Base-by-base conservation (phyloP, 2,797 vertebrate genomes). In the Rhynchotus rufescens region DNA sequence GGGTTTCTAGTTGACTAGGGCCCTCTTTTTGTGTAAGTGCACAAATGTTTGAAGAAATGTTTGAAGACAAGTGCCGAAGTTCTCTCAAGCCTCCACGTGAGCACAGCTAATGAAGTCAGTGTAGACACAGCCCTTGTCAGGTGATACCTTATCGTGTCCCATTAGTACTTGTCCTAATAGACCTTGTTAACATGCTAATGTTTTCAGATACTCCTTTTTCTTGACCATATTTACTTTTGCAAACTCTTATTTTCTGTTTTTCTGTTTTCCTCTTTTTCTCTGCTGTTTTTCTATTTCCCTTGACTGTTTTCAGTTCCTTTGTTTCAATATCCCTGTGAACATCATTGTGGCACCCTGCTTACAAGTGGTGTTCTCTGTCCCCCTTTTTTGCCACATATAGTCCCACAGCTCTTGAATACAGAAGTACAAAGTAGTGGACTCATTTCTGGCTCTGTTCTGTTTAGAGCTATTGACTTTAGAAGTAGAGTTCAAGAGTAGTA, bases 1-100 rank as follows among this genome's bases (percentile, higher is more conserved):
- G 11, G 15, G 36, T 40, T 89, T 80, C 68, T 61, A 90, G 56
- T 82, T 22, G 9, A 20, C 28, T 25, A 14, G 13, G 52, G 36
- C n/a, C 38, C 8, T 1, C 0, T 71, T 78, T 68, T 54, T 0
- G 1, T 62, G n/a, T 32, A 26, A 59, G 25, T 8, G 25, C 77
- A 64, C 38, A 64, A 20, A 45, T 3, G 2, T 51, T 80, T 78
- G 57, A 64, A 66, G 22, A 71, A 80, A 38, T 26, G 25, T 36
- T 9, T 36, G 36, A 64, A 61, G n/a, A 74, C 25, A 71, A 80
- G 44, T 26, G 23, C 16, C 38, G 30, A 1, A 42, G 60, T 9
- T 25, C 4, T 7, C 32, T 40, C 34, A 23, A 84, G 15, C 51
- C 30, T 61, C 32, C 36, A 6, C 17, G 6, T 59, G 34, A 52